These are phyloP conservation scores for Momotus momota DNA, from an alignment of 2,797 vertebrate genomes.

Conservation along the genomic window DNA sequence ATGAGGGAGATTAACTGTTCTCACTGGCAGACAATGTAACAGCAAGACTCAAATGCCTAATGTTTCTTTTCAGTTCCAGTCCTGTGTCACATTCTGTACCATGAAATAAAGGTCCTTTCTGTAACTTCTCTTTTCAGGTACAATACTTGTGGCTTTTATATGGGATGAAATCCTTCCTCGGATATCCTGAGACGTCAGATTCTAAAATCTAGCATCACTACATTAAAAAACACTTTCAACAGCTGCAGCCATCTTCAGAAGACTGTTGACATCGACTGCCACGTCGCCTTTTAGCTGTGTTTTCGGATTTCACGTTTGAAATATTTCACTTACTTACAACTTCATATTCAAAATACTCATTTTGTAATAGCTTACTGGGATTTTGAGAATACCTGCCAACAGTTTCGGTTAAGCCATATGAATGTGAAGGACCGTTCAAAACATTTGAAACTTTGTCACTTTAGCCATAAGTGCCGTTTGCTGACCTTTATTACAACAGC, in stretches of 20 bases:
- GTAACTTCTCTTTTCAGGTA: constrained; percentile 71
- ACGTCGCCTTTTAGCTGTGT: not conserved
- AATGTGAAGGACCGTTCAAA: constrained; percentile 25
- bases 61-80: not conserved
- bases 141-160: constrained; percentile 69
- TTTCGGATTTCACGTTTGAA: not conserved
- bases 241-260: not conserved
- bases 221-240: not conserved
- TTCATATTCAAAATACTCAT: not conserved
- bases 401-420: not conserved
- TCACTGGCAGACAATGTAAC: not conserved
- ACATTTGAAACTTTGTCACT: constrained; percentile 4
- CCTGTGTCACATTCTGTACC: not conserved
- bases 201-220: not conserved
- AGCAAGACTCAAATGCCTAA: not conserved
- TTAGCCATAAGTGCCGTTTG: constrained; percentile 53
- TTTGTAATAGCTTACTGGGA: not conserved
- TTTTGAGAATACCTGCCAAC: not conserved
- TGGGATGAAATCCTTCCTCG: constrained; percentile 61
- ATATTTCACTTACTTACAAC: not conserved
- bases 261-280: not conserved
- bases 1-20: not conserved
- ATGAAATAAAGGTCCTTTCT: not conserved
- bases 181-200: not conserved
- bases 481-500: not conserved